Conservation (phyloP, 2,888 invertebrate species). For the Sisyra nigra region DNA sequence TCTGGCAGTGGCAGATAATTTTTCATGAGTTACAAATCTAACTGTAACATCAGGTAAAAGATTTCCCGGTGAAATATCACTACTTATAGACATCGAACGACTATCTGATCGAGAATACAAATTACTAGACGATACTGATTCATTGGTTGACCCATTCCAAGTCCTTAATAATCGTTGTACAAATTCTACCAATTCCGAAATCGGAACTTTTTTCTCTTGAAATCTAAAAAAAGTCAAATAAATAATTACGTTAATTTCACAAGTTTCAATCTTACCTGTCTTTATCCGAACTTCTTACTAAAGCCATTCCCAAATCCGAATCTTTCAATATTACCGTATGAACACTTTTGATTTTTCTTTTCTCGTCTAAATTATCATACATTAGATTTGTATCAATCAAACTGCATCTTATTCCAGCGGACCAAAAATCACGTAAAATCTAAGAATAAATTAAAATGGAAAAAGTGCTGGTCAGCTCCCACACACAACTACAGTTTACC, state of each 20-base stretch:
- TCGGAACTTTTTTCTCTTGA: constrained; percentile 43
- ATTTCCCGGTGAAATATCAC: constrained; percentile 14
- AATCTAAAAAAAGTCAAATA: constrained; percentile 25
- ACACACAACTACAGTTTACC: too few relatives aligned
- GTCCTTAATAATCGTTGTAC: constrained; percentile 44
- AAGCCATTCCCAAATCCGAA: constrained; percentile 34
- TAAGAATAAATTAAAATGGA: constrained; percentile 14
- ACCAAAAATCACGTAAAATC: constrained; percentile 51
- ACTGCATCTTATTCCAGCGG: constrained; percentile 45
- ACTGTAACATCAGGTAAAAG: constrained; percentile 37
- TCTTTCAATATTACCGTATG: constrained; percentile 48
- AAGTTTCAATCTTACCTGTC: constrained; percentile 29
- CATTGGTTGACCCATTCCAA: constrained; percentile 14
- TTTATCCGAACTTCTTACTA: constrained; percentile 43
- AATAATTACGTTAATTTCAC: not conserved
- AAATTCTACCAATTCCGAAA: constrained; percentile 49
- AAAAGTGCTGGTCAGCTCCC: too few relatives aligned
- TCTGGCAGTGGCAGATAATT: constrained; percentile 43
- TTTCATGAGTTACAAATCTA: constrained; percentile 47
- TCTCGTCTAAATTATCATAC: constrained; percentile 49
- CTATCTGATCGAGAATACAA: constrained; percentile 20
- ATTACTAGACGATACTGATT: constrained; percentile 9
- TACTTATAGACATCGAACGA: constrained; percentile 17
- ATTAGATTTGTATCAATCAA: constrained; percentile 40
- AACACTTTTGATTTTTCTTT: constrained; percentile 39